Conservation (phyloP, 2,888 invertebrate genomes). For the Zele albiditarsus region DNA sequence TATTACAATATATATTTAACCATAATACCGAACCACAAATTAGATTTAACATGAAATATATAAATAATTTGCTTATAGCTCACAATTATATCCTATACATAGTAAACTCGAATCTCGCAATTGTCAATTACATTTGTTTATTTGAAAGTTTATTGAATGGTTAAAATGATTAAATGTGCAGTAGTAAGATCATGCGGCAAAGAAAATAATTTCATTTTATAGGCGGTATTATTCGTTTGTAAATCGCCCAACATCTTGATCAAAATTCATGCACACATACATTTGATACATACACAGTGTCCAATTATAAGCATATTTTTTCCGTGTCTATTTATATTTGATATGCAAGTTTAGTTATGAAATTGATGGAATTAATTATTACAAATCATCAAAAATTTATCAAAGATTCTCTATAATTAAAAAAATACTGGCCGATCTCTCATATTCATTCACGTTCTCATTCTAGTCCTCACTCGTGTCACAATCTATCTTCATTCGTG, state of each 20-base stretch:
- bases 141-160: conserved; percentile 25
- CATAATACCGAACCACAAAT: conserved; percentile 17
- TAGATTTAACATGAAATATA: conserved; percentile 23
- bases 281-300: too few relatives aligned
- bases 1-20: conserved; percentile 9
- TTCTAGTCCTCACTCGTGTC: too few relatives aligned
- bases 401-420: too few relatives aligned
- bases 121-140: conserved; percentile 28
- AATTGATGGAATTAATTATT: too few relatives aligned
- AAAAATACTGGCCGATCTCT: too few relatives aligned
- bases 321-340: too few relatives aligned
- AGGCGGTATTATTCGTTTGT: background rate
- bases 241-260: conserved; percentile 2
- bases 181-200: background rate
- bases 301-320: too few relatives aligned
- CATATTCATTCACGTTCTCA: too few relatives aligned
- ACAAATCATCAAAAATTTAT: too few relatives aligned
- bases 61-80: conserved; percentile 23
- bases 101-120: conserved; percentile 25
- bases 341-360: too few relatives aligned
- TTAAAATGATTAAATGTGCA: background rate
- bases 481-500: too few relatives aligned
- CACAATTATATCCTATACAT: conserved; percentile 22
- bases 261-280: background rate
- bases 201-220: background rate